Evolutionary conservation across 2,888 invertebrate genomes (phyloP), one percentile per base, ranked within the genome.

Genomic region (Drosophila anomelani): DNA sequence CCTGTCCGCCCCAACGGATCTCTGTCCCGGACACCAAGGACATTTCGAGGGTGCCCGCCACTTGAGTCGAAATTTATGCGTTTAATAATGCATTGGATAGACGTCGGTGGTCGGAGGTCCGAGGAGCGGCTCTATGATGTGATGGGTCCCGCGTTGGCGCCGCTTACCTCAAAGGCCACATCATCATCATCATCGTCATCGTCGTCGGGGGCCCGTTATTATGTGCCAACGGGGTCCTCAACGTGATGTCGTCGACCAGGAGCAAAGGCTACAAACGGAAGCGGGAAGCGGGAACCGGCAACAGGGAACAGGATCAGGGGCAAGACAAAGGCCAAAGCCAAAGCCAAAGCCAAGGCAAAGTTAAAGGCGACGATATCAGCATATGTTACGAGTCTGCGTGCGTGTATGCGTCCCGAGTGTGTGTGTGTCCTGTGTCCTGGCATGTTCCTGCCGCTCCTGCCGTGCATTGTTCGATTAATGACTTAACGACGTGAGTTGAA

Each of bases 401-500:
- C 57, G 9, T 63, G 32, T 49, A 17, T 47, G 23, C 10, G 36
- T 38, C 15, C 32, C 32, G 49, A 17, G 60, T 60, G 38, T 57
- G 44, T 51, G 26, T 26, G 26, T 29, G 29, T 29, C 41, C 41
- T 54, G 38, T 51, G 59, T 61, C 62, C 53, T 41, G 66, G 66
- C 59, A 70, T 85, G 77, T 79, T 85, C 60, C 75, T 78, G 78
- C 69, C 74, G 76, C 85, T 85, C 62, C 74, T 78, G 78, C 69
- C 75, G 76, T 87, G 85, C 79, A 87, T 87, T 87, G 85, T 88
- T 85, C 85, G 85, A 85, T 85, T 85, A 85, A 85, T 85, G 85
- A 88, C 85, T 85, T 88, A 88, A 85, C 88, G 88, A 85, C 85
- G 85, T 85, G 85, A 80, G 86, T 78, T 80, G 85, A 85, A 85